Percentiles rank a stretch among this genome's conserved stretches.
Evolutionary conservation across 2,113 vertebrate species (phyloP).

Genomic region (Lamprologus lemairii): DNA sequence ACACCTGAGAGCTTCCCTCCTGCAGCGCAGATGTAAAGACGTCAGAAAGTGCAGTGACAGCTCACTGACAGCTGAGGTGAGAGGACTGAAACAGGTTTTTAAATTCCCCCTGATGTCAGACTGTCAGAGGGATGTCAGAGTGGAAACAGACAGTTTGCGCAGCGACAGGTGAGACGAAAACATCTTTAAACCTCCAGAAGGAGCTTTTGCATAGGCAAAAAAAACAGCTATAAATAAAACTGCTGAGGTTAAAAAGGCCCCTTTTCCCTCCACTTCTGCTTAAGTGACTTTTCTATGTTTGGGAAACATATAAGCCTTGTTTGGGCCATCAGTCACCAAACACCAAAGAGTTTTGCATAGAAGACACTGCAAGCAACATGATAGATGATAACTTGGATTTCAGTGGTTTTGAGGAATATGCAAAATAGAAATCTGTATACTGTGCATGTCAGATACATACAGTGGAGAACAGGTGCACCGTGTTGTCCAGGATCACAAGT

Average conservation of each 20-base stretch:
- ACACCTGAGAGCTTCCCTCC: slow-evolving; percentile 80
- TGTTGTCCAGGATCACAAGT: slow-evolving; percentile 81
- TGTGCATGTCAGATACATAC: slow-evolving; percentile 50
- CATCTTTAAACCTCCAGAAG: background rate
- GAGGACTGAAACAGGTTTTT: background rate
- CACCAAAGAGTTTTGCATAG: background rate
- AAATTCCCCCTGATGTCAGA: background rate
- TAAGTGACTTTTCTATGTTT: background rate
- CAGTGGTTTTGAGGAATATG: background rate
- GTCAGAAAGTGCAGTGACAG: background rate
- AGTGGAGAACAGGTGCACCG: slow-evolving; percentile 84
- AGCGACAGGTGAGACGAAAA: background rate
- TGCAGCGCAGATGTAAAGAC: slow-evolving; percentile 18
- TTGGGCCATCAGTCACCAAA: background rate
- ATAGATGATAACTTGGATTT: background rate
- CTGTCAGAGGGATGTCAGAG: background rate
- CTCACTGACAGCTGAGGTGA: background rate
- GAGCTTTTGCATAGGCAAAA: background rate
- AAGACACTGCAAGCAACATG: background rate
- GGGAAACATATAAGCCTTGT: background rate
- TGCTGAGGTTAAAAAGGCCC: background rate
- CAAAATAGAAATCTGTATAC: background rate
- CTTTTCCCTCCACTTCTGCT: too few species aligned
- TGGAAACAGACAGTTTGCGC: background rate
- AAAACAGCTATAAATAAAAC: background rate